Conservation (phyloP, 2,888 invertebrate species). For the Orthosia gothica region DNA sequence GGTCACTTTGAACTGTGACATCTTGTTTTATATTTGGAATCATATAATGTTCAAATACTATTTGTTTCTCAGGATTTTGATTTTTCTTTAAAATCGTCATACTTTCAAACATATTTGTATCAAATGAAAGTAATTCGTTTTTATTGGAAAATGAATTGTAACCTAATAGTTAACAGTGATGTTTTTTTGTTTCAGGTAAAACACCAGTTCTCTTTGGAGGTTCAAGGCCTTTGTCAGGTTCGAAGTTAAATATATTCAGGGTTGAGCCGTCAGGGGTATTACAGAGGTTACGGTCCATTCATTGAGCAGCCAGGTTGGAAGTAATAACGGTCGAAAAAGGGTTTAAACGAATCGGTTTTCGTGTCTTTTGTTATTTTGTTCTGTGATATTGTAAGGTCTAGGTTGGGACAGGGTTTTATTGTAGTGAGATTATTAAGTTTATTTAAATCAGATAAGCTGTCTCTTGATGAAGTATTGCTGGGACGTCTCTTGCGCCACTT, state of each 20-base stretch:
- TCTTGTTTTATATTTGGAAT: rapidly evolving
- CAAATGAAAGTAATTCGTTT: too few species aligned
- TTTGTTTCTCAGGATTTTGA: too few species aligned
- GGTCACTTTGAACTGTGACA: too few species aligned
- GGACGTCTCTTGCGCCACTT: too few species aligned
- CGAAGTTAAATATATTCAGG: constrained; percentile 41
- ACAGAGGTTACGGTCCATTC: constrained; percentile 29
- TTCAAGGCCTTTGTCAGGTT: constrained; percentile 12
- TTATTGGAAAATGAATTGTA: too few species aligned
- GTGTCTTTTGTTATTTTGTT: constrained; percentile 26
- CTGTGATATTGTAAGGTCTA: not conserved
- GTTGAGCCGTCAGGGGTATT: constrained; percentile 6
- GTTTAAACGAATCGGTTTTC: constrained; percentile 9
- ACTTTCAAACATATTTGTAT: too few species aligned
- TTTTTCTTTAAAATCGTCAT: too few species aligned
- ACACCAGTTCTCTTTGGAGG: constrained; percentile 12
- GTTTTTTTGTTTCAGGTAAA: constrained; percentile 62
- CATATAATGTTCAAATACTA: too few species aligned
- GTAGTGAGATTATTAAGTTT: not conserved
- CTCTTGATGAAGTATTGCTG: too few species aligned
- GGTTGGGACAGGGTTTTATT: not conserved
- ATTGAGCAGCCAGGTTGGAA: constrained; percentile 15
- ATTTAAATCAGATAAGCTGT: not conserved
- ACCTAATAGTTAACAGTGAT: not conserved
- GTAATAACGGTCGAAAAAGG: constrained; percentile 25